Evolutionary conservation across 2,113 vertebrate genomes (phyloP).

Genomic region (Corythoichthys intestinalis): DNA sequence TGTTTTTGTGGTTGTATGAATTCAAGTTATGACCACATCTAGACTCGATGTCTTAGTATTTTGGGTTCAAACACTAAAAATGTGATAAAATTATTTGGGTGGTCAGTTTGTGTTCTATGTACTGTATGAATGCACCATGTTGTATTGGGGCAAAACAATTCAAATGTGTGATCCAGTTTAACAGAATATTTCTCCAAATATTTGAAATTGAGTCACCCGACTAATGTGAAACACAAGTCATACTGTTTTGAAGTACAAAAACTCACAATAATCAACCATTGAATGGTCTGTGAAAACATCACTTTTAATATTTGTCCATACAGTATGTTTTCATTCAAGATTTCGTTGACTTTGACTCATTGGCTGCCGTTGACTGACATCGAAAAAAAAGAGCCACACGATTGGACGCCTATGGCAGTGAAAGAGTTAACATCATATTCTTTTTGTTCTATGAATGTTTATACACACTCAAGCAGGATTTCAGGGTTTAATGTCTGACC

Average conservation of each 20-base stretch:
- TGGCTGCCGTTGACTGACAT: not conserved
- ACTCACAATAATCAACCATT: not conserved
- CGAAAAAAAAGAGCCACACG: not conserved
- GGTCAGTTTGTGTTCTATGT: not conserved
- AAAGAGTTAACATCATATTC: too few relatives aligned
- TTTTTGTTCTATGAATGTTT: not conserved
- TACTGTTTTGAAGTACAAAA: constrained; percentile 1
- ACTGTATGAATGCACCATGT: not conserved
- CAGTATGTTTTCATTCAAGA: constrained; percentile 9
- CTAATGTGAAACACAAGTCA: not conserved
- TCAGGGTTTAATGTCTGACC: constrained; percentile 8
- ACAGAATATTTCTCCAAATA: not conserved
- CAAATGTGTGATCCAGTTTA: not conserved
- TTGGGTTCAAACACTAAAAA: not conserved
- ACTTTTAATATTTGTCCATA: constrained; percentile 28
- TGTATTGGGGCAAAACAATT: not conserved
- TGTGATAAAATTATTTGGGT: not conserved
- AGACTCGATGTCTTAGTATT: not conserved
- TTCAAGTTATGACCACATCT: not conserved
- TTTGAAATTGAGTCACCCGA: not conserved
- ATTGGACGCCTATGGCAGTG: too few relatives aligned
- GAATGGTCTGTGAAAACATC: not conserved
- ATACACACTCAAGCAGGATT: not conserved
- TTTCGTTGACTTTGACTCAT: not conserved
- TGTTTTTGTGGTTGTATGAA: constrained; percentile 14